phyloP scores from a whole-genome alignment of 2,888 invertebrate genomes.

The Cephus rjabovi region DNA sequence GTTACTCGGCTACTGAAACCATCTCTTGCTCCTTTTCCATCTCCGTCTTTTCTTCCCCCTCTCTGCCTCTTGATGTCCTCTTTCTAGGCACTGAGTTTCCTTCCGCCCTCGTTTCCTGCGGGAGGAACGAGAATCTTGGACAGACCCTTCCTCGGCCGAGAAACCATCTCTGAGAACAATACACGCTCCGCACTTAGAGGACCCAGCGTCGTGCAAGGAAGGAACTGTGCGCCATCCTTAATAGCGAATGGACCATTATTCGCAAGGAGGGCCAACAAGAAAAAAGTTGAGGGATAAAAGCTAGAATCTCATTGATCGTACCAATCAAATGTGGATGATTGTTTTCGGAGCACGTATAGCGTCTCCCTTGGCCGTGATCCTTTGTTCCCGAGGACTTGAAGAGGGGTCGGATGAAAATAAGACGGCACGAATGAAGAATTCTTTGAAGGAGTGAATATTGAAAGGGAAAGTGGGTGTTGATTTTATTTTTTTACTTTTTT shows the following conservation, averaged over 20 bases:
- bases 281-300: not conserved
- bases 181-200: not conserved
- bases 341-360: not conserved
- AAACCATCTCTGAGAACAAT: not conserved
- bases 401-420: not conserved
- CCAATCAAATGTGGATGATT: not conserved
- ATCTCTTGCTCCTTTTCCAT: conserved; percentile 25
- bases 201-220: not conserved
- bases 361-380: not conserved
- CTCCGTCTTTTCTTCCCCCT: conserved; percentile 9
- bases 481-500: not conserved
- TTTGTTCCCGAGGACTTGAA: not conserved
- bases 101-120: not conserved
- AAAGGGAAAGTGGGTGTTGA: not conserved
- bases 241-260: not conserved
- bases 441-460: not conserved
- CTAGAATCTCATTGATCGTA: not conserved
- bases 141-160: not conserved
- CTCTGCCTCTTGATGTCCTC: not conserved
- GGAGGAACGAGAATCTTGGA: not conserved
- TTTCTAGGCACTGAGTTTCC: not conserved
- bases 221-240: not conserved
- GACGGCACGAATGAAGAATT: not conserved
- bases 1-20: conserved; percentile 37
- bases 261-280: not conserved